These are phyloP conservation scores for Acipenser oxyrinchus DNA, from an alignment of 2,797 vertebrate genomes.

Conservation along the genomic window DNA sequence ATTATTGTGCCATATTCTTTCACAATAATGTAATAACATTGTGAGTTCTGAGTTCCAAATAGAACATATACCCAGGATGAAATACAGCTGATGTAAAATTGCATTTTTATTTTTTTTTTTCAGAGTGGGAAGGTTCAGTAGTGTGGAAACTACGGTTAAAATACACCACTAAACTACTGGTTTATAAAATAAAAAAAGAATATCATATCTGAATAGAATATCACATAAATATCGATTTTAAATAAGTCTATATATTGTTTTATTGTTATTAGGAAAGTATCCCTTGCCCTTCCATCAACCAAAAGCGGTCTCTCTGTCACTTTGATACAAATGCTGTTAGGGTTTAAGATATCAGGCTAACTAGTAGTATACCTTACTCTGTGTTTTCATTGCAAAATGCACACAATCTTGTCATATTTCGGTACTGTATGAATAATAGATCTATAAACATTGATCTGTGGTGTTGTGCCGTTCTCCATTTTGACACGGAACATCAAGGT, in stretches of 20 bases:
- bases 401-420: slow-evolving; percentile 4
- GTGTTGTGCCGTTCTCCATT: background rate
- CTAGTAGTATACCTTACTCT: background rate
- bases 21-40: too few species aligned
- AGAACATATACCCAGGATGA: too few species aligned
- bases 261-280: background rate
- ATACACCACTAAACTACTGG: too few species aligned
- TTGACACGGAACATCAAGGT: slow-evolving; percentile 2
- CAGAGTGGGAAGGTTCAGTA: too few species aligned
- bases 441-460: slow-evolving; percentile 12
- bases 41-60: too few species aligned
- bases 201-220: too few species aligned
- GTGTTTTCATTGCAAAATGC: slow-evolving; percentile 10
- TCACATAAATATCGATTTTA: background rate
- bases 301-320: background rate
- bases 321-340: slow-evolving; percentile 1
- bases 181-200: too few species aligned
- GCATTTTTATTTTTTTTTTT: too few species aligned
- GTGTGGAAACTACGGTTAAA: too few species aligned
- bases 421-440: slow-evolving; percentile 18
- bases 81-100: too few species aligned
- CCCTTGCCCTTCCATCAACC: background rate
- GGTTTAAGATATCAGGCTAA: background rate
- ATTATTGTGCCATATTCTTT: too few species aligned
- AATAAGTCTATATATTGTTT: background rate